Percentiles rank a stretch among this genome's conserved stretches.
Conservation (phyloP, 1,140 invertebrate genomes). For the Platyscapa corneri region DNA sequence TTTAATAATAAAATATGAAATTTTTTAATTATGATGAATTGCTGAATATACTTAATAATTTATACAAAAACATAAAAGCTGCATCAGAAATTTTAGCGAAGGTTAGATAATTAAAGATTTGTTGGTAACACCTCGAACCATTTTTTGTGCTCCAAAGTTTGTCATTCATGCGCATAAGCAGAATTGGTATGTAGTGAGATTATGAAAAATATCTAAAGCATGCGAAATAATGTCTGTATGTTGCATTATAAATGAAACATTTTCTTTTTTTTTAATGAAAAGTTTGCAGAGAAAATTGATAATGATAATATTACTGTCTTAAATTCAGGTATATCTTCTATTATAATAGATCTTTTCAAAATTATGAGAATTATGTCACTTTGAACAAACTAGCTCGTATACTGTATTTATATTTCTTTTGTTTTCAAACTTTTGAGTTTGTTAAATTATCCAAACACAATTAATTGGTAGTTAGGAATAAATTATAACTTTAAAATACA, state of each 20-base stretch:
- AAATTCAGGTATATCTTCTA: background rate
- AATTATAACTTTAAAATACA: slow-evolving; percentile 16
- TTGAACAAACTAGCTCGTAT: slow-evolving; percentile 11
- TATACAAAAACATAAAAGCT: background rate
- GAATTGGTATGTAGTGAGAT: slow-evolving; percentile 69
- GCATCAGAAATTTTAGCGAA: background rate
- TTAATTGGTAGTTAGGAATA: slow-evolving; percentile 33
- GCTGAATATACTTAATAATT: background rate
- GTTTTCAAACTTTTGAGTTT: background rate
- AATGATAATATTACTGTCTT: slow-evolving; percentile 3
- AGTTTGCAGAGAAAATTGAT: background rate
- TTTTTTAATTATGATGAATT: background rate
- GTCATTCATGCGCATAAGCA: slow-evolving; percentile 69
- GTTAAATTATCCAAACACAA: background rate
- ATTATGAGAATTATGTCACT: background rate
- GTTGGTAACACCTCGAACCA: slow-evolving; percentile 5
- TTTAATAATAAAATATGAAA: background rate
- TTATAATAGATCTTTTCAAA: background rate
- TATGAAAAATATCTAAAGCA: slow-evolving; percentile 70
- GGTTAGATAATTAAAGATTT: background rate
- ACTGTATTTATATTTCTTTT: background rate
- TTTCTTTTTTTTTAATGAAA: background rate
- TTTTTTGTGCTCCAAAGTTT: slow-evolving; percentile 54
- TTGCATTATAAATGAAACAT: slow-evolving; percentile 43
- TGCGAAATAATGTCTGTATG: slow-evolving; percentile 66